These are phyloP conservation scores for Halcyon smyrnensis DNA, from an alignment of 2,797 vertebrate species.

Conservation along the genomic window DNA sequence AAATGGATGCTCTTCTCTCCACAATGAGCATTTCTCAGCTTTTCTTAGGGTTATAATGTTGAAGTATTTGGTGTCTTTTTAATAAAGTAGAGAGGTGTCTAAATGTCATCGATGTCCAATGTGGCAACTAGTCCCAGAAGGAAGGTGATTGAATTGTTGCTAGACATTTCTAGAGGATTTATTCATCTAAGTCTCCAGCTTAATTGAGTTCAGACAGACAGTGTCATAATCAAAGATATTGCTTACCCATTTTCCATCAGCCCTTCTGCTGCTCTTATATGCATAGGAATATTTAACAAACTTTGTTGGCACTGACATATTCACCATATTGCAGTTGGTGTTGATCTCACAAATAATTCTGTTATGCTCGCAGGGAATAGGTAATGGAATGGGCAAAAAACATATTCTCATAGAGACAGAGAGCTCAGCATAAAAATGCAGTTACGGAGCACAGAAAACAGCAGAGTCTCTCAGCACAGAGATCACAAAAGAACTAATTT, in stretches of 20 bases:
- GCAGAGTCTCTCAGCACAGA: rapidly evolving
- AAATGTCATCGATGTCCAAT: neutral
- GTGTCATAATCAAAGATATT: neutral
- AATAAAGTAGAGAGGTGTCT: neutral
- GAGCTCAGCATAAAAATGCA: conserved; percentile 45
- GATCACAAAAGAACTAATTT: conserved; percentile 53
- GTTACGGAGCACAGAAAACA: neutral
- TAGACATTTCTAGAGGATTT: neutral
- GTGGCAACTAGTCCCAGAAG: neutral
- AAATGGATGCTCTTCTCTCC: neutral
- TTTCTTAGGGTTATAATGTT: neutral
- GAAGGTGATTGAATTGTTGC: neutral
- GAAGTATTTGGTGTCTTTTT: neutral
- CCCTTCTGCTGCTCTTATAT: neutral
- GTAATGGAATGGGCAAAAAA: neutral
- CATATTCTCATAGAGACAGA: neutral
- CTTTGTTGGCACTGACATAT: neutral
- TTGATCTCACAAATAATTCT: conserved; percentile 15
- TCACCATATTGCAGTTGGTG: neutral
- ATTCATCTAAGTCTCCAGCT: neutral
- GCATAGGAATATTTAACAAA: neutral
- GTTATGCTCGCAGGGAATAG: neutral
- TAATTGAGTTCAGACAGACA: neutral
- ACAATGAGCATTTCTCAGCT: neutral
- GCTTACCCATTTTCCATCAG: neutral